Base-by-base conservation (phyloP, 1,140 invertebrate genomes). In the Hyles vespertilio region DNA sequence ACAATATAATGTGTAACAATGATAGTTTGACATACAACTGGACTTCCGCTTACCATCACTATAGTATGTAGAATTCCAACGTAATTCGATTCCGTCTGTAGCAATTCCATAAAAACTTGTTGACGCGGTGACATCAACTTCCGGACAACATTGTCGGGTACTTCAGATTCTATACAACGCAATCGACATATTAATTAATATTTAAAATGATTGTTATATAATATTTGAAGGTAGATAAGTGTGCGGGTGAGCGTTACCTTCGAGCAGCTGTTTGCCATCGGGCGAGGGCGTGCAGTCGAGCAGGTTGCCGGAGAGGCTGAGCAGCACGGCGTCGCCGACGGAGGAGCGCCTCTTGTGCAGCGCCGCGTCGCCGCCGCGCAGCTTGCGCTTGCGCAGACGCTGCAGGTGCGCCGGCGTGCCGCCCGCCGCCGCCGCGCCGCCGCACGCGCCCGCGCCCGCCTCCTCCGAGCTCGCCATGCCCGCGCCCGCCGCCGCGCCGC, bases 11-110 rank as follows among this genome's bases (percentile, higher is more conserved):
- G 22, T 22, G 22, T 22, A 22, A 22, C 22, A 22, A 22, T 22
- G 22, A 2, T 22, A 22, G 22, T 22, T 22, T 22, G 22, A 40
- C n/a, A 8, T n/a, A 56, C 22, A 10, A 91, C 79, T 22, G 2
- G 22, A 22, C 1, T 22, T 22, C 2, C 62, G 69, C 81, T 81
- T 57, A 85, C 83, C 65, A 68, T 83, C 43, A 87, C 82, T 70
- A 99, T 97, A 47, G 97, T 98, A 70, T 96, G 93, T 59, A 99
- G 91, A 74, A 99, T 98, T 52, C 94, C 94, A 49, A 99, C 97
- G 91, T 99, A 99, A 91, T 99, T 99, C 40, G 93, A 95, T 89
- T 99, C 98, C 6, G 98, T 99, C 83, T 98, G 96, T 36, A 97
- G 92, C 51, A 99, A 90, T 89, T 99, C 98, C 81, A 96, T 92